Conservation (phyloP, 2,113 vertebrate species). For the Melanotaenia duboulayi region DNA sequence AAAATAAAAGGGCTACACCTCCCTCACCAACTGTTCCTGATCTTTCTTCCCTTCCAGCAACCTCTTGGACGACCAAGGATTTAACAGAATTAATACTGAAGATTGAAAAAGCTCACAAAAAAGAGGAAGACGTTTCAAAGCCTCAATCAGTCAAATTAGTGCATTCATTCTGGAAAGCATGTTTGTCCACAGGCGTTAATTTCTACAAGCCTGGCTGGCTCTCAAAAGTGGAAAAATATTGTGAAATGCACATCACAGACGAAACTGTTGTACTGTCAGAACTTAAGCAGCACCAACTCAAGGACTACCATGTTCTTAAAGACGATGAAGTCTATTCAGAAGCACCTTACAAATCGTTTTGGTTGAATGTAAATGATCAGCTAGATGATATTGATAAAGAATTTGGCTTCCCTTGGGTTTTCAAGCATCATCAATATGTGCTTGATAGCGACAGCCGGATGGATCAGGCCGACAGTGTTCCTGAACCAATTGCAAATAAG, state of each 20-base stretch:
- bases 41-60: conserved; percentile 37
- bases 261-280: conserved; percentile 61
- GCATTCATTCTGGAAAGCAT: conserved; percentile 46
- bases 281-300: conserved; percentile 5
- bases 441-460: not conserved
- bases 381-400: conserved; percentile 76
- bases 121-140: fast-evolving
- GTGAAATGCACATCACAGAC: fast-evolving
- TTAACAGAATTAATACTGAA: conserved; percentile 6
- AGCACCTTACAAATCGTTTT: conserved; percentile 65
- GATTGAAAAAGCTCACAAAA: not conserved
- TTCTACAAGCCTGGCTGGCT: not conserved
- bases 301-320: conserved; percentile 54
- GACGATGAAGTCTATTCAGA: conserved; percentile 50
- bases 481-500: not conserved
- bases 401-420: conserved; percentile 54
- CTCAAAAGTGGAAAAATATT: not conserved
- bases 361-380: conserved; percentile 72
- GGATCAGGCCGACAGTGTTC: not conserved
- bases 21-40: not conserved
- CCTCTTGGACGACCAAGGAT: conserved; percentile 34
- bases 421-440: not conserved
- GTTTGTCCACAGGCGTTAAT: not conserved
- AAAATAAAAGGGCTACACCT: not conserved
- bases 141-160: conserved; percentile 5